Percentiles rank a stretch among this genome's conserved stretches.
Conservation (phyloP, 2,888 invertebrate species). For the Caenorhabditis imperialis region DNA sequence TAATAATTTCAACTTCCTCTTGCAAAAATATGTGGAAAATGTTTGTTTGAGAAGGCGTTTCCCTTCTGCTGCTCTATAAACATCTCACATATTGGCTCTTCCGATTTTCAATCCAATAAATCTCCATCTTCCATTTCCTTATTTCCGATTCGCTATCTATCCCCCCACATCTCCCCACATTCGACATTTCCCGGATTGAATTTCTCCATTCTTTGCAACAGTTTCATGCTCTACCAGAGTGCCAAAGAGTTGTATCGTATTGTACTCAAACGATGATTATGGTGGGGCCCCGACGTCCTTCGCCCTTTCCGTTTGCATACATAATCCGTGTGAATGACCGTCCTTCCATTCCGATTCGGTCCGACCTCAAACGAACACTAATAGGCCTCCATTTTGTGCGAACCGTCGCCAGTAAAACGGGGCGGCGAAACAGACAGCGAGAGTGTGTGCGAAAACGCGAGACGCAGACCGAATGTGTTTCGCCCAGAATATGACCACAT, state of each 20-base stretch:
- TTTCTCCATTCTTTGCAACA: not conserved
- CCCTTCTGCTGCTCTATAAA: conserved; percentile 9
- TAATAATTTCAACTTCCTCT: not conserved
- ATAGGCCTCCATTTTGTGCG: conserved; percentile 50
- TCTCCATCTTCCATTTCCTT: conserved; percentile 9
- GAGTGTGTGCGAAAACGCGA: not conserved
- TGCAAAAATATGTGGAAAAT: conserved; percentile 13
- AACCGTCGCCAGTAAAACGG: conserved; percentile 5
- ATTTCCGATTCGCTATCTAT: not conserved
- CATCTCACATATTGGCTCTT: conserved; percentile 16
- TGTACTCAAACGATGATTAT: too few relatives aligned
- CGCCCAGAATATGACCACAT: too few relatives aligned
- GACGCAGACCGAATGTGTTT: too few relatives aligned
- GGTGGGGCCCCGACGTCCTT: not conserved
- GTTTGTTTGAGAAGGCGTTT: not conserved
- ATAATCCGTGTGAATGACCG: conserved; percentile 49
- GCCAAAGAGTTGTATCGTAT: too few relatives aligned
- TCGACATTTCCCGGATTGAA: not conserved
- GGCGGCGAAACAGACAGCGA: conserved; percentile 1
- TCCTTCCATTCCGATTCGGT: conserved; percentile 14
- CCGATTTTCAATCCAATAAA: conserved; percentile 18
- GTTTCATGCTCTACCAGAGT: too few relatives aligned
- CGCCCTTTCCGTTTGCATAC: conserved; percentile 16
- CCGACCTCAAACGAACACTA: conserved; percentile 53
- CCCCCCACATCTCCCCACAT: not conserved